phyloP scores from a whole-genome alignment of 2,113 vertebrate species.

The Hyla sarda region DNA sequence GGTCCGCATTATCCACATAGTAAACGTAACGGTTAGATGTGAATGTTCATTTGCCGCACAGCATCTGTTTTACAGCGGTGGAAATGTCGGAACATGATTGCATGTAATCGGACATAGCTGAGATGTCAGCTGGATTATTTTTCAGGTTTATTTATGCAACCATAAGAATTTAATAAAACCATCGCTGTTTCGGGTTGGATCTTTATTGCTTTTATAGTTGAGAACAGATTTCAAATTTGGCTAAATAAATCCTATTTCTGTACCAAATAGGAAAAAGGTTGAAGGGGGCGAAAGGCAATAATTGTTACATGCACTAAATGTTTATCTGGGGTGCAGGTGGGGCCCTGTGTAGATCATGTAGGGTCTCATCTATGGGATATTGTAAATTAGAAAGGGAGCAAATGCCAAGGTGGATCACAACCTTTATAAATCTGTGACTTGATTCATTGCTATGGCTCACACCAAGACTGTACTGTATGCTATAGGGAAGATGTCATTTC shows the following conservation, averaged over 20 bases:
- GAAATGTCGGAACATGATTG: constrained; percentile 56
- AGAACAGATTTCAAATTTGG: constrained; percentile 56
- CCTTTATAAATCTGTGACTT: neutral
- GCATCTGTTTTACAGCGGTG: constrained; percentile 56
- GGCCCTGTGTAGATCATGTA: neutral
- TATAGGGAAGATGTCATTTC: neutral
- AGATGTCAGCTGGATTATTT: constrained; percentile 51
- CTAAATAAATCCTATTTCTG: constrained; percentile 39
- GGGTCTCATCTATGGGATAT: neutral
- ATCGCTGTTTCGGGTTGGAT: constrained; percentile 25
- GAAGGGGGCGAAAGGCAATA: neutral
- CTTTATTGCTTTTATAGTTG: constrained; percentile 58
- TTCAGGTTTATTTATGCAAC: constrained; percentile 55
- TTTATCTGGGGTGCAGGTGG: neutral
- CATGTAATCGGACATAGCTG: constrained; percentile 51
- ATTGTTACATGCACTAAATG: neutral
- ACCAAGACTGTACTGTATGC: neutral
- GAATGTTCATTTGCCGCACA: constrained; percentile 52
- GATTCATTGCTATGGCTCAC: too few relatives aligned
- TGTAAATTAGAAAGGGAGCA: neutral
- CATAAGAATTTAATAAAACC: constrained; percentile 59
- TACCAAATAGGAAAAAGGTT: constrained; percentile 25
- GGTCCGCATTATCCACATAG: constrained; percentile 39
- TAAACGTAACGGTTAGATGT: constrained; percentile 34
- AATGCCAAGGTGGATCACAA: neutral